Percentiles rank a stretch among this genome's conserved stretches.
Evolutionary conservation across 2,888 invertebrate genomes (phyloP).

Genomic region (Troides aeacus): DNA sequence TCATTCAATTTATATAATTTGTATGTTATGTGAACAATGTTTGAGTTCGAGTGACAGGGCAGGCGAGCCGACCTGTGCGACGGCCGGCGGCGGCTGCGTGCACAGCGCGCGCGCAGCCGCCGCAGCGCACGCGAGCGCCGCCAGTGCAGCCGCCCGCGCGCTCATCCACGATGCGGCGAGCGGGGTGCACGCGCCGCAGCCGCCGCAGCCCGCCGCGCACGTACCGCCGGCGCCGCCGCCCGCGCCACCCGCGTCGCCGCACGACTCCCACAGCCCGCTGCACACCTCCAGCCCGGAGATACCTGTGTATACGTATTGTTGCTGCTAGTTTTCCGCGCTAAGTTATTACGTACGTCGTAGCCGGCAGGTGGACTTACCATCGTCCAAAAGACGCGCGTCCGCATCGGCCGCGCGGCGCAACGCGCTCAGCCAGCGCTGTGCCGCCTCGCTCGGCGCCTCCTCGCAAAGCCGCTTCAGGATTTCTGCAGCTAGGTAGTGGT

Average conservation of each 20-base stretch:
- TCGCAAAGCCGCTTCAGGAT: slow-evolving; percentile 83
- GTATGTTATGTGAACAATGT: too few relatives aligned
- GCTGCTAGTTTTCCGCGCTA: too few relatives aligned
- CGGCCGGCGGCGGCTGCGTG: slow-evolving; percentile 91
- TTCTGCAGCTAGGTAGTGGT: slow-evolving; percentile 85
- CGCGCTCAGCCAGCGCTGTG: slow-evolving; percentile 92
- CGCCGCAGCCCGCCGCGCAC: slow-evolving; percentile 50
- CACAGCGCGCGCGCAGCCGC: slow-evolving; percentile 87
- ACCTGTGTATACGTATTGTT: slow-evolving; percentile 39
- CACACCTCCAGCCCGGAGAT: slow-evolving; percentile 56
- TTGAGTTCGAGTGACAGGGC: background rate
- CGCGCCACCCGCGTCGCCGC: slow-evolving; percentile 49
- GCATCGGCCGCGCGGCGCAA: slow-evolving; percentile 88
- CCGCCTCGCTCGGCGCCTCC: slow-evolving; percentile 90
- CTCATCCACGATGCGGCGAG: slow-evolving; percentile 72
- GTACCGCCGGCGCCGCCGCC: slow-evolving; percentile 43
- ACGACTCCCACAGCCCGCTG: slow-evolving; percentile 52
- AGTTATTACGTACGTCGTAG: too few relatives aligned
- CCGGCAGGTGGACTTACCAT: slow-evolving; percentile 48
- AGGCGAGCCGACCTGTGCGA: slow-evolving; percentile 77
- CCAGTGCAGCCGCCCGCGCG: slow-evolving; percentile 80
- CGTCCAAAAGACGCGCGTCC: slow-evolving; percentile 82
- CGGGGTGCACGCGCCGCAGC: slow-evolving; percentile 62
- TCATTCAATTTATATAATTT: too few relatives aligned
- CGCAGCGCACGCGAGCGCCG: slow-evolving; percentile 47